phyloP scores from a whole-genome alignment of 1,140 invertebrate genomes.

The Rhopalosiphum padi region DNA sequence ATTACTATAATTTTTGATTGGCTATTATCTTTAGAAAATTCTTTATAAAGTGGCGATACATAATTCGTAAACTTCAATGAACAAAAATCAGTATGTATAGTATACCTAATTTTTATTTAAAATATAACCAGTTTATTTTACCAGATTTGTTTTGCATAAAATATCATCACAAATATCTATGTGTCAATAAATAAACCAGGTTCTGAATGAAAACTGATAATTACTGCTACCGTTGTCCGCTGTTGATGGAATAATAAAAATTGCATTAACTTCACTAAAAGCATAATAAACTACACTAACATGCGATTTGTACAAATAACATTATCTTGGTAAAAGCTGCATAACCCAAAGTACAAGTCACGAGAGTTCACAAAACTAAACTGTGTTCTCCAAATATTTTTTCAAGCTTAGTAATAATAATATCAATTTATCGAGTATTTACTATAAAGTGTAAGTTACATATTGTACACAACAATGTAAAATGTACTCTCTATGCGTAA shows the following conservation, averaged over 20 bases:
- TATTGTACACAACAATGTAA: neutral
- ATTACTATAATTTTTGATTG: neutral
- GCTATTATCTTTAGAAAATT: neutral
- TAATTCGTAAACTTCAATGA: neutral
- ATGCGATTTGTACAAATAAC: neutral
- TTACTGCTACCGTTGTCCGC: neutral
- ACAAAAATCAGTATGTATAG: neutral
- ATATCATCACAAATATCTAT: too few species aligned
- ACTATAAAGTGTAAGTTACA: neutral
- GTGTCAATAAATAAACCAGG: neutral
- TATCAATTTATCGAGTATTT: too few species aligned
- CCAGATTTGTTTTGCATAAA: neutral
- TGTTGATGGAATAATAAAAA: neutral
- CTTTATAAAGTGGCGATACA: neutral
- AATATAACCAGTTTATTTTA: neutral
- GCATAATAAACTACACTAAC: neutral
- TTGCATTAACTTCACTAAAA: neutral
- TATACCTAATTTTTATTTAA: neutral
- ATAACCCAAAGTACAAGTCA: neutral
- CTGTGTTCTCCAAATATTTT: neutral
- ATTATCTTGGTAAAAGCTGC: neutral
- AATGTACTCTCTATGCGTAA: neutral
- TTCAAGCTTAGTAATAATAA: too few species aligned
- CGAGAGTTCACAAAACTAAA: neutral
- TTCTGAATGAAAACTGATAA: neutral